Evolutionary conservation across 1,140 invertebrate species (phyloP), one percentile per base, ranked within the genome.

Genomic region (Sitobion miscanthi): DNA sequence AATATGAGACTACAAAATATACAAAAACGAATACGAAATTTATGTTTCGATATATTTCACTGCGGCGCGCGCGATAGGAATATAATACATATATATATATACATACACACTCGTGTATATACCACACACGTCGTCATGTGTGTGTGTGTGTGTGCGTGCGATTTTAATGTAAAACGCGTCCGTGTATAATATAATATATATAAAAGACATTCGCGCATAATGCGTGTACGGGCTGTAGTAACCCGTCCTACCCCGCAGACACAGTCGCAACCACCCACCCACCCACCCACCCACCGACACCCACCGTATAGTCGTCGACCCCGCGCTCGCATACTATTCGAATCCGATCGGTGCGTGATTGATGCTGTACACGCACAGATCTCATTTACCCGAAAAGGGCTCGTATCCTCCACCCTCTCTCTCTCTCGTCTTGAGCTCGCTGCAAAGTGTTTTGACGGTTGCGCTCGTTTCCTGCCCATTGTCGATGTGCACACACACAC

Each of bases 391-490:
- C 52, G 52, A 89, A 54, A 89, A 89, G 35, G 88, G 35, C 88
- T 89, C 83, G 57, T n/a, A 5, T 49, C 45, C 47, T 8, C n/a
- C 30, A 3, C 47, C 1, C 2, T 7, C 47, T 5, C 25, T 11
- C 82, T n/a, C 45, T 20, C 4, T 17, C 42, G 3, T 47, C 85
- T 0, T 0, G 4, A 52, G 49, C 11, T 20, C 47, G n/a, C 47
- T 49, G 6, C 52, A 54, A 89, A 54, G 88, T 38, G 88, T 89
- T 57, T 25, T 54, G 52, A 57, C 88, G 88, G 88, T 89, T n/a
- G 3, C 35, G 88, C 88, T 89, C 88, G 88, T 89, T 89, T 89
- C 88, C 88, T 89, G 88, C 49, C 88, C 52, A 89, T 89, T 89
- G 88, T 89, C 87, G 47, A 88, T 77, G 14, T 17, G 47, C 47